phyloP scores from a whole-genome alignment of 2,113 vertebrate species.

The Polyodon spathula region DNA sequence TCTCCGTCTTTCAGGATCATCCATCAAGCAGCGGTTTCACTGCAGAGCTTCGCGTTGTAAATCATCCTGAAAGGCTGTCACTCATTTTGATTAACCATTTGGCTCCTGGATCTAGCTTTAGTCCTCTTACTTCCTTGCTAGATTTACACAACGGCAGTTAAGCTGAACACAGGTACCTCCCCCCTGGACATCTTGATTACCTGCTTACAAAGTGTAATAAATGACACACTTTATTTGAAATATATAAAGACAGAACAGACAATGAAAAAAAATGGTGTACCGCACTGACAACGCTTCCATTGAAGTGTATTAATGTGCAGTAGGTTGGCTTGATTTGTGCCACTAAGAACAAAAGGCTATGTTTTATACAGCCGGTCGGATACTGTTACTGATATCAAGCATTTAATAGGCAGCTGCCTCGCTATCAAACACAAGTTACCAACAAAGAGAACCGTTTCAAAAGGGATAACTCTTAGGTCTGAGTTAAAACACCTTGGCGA shows the following conservation, averaged over 20 bases:
- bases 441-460: too few relatives aligned
- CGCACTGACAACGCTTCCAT: background rate
- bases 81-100: conserved; percentile 96
- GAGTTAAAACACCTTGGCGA: too few relatives aligned
- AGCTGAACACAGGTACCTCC: background rate
- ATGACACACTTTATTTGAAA: background rate
- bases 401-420: too few relatives aligned
- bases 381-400: too few relatives aligned
- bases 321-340: background rate
- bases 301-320: background rate
- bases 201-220: background rate
- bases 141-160: background rate
- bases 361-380: too few relatives aligned
- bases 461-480: too few relatives aligned
- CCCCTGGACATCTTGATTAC: background rate
- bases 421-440: too few relatives aligned
- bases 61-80: conserved; percentile 99
- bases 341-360: too few relatives aligned
- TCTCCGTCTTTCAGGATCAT: conserved; percentile 98
- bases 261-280: background rate
- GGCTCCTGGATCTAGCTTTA: conserved; percentile 52
- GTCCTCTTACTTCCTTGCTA: conserved; percentile 28
- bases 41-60: conserved; percentile 95
- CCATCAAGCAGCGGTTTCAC: conserved; percentile 95
- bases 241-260: background rate